Base-by-base conservation (phyloP, 2,888 invertebrate species). In the Melipona bicolor region DNA sequence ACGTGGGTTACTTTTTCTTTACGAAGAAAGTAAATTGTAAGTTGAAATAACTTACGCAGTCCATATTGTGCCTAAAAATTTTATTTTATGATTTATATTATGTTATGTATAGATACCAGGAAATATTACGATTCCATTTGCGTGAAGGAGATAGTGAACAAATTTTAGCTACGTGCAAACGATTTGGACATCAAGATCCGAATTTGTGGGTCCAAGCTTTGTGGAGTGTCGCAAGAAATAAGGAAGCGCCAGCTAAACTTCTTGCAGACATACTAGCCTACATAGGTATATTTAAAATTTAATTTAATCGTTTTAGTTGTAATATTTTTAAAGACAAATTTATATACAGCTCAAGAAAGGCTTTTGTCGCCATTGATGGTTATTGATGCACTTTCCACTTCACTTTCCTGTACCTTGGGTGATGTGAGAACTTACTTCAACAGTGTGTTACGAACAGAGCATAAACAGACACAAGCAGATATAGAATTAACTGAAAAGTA, bases 181-280 rank as follows among this genome's bases (percentile, higher is more conserved):
- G 97, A 54, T 97, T 98, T 93, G 98, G 98, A 0, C 95, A 96
- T 76, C 96, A 96, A 87, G 97, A 98, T 91, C 97, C 98, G 49
- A 96, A 97, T 75, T 95, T 98, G 81, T 99, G 98, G 98, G 96
- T 98, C 19, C 98, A 98, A 94, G 97, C 98, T 69, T 95, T 99
- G 86, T 97, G 97, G 96, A 97, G 97, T 89, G 96, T 96, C 86
- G 95, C 96, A 11, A 95, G 95, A 85, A 95, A 96, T 84, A 95
- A 95, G 71, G 95, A 96, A 56, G 96, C 96, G 83, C 96, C 96
- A 2, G 93, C 96, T 3, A 93, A 94, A 87, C 95, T 96, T 72
- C 95, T 97, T 79, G 95, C 96, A 0, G 96, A 96, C 89, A 96
- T 97, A 84, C 95, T 97, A 81, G 95, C 95, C 68, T 96, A 96